A percentile compares a stretch with the other conserved stretches of the same genome.
phyloP scores from a whole-genome alignment of 2,888 invertebrate genomes.

The Mechanitis mazaeus region DNA sequence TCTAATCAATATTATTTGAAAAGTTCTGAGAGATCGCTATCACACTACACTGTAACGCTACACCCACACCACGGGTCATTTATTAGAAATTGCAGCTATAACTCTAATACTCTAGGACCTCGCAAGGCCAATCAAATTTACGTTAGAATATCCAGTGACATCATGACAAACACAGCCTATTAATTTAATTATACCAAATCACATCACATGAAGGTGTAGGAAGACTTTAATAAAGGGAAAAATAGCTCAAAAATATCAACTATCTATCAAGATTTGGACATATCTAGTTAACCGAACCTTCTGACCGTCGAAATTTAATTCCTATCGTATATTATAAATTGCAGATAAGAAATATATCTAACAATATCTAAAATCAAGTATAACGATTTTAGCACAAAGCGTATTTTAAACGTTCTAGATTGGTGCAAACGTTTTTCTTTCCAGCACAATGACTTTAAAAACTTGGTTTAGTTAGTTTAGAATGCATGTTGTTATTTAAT shows the following conservation, averaged over 20 bases:
- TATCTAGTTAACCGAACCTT: too few species aligned
- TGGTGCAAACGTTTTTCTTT: too few species aligned
- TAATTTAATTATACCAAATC: slow-evolving; percentile 28
- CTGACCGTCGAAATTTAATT: too few species aligned
- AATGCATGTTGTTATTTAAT: too few species aligned
- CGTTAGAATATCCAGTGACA: slow-evolving; percentile 40
- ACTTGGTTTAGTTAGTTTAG: too few species aligned
- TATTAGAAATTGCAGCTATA: slow-evolving; percentile 46
- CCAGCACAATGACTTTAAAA: too few species aligned
- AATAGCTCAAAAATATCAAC: not conserved
- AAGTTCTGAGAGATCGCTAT: not conserved
- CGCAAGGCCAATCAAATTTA: slow-evolving; percentile 49
- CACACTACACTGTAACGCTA: slow-evolving; percentile 33
- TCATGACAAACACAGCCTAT: slow-evolving; percentile 33
- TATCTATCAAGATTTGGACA: not conserved
- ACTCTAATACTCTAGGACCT: slow-evolving; percentile 40
- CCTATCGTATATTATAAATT: too few species aligned
- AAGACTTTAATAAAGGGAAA: not conserved
- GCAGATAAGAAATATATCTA: too few species aligned
- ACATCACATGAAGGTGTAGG: slow-evolving; percentile 7
- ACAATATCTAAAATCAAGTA: too few species aligned
- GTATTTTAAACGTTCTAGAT: too few species aligned
- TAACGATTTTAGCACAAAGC: too few species aligned
- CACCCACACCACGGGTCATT: slow-evolving; percentile 40
- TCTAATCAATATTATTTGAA: too few species aligned